Evolutionary conservation across 1,140 invertebrate genomes (phyloP).

Genomic region (Leptinotarsa lineolata): DNA sequence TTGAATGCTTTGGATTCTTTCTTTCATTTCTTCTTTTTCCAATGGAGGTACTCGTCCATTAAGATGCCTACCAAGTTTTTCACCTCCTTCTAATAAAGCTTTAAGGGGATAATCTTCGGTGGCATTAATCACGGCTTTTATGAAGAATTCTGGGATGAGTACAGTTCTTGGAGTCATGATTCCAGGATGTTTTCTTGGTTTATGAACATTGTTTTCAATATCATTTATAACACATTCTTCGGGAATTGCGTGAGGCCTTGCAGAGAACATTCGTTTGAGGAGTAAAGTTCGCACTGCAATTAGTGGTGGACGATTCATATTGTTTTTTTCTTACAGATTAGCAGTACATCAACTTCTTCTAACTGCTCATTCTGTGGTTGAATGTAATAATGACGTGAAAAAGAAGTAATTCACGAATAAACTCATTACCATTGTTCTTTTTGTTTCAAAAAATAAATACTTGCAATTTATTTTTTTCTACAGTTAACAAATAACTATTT

Average conservation of each 20-base stretch:
- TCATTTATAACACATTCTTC: constrained; percentile 54
- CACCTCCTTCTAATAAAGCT: constrained; percentile 59
- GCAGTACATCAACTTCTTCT: too few relatives aligned
- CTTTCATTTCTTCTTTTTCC: constrained; percentile 61
- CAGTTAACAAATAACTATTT: too few relatives aligned
- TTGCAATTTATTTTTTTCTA: too few relatives aligned
- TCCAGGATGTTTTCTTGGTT: constrained; percentile 73
- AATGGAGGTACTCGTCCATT: constrained; percentile 64
- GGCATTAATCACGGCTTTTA: constrained; percentile 59
- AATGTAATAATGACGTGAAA: too few relatives aligned
- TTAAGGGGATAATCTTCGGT: constrained; percentile 63
- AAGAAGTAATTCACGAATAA: too few relatives aligned
- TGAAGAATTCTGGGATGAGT: constrained; percentile 63
- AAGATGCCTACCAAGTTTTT: constrained; percentile 65
- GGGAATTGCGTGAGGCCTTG: neutral
- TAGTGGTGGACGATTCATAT: neutral
- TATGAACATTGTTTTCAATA: constrained; percentile 63
- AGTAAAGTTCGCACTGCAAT: neutral
- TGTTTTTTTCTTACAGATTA: neutral
- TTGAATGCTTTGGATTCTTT: constrained; percentile 52
- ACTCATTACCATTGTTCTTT: too few relatives aligned
- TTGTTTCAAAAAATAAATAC: too few relatives aligned
- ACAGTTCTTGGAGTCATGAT: constrained; percentile 58
- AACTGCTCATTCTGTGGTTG: too few relatives aligned
- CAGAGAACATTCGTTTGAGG: neutral